Evolutionary conservation across 1,140 invertebrate genomes (phyloP), one percentile per base, ranked within the genome.

Genomic region (Rhyacophila brunnea): DNA sequence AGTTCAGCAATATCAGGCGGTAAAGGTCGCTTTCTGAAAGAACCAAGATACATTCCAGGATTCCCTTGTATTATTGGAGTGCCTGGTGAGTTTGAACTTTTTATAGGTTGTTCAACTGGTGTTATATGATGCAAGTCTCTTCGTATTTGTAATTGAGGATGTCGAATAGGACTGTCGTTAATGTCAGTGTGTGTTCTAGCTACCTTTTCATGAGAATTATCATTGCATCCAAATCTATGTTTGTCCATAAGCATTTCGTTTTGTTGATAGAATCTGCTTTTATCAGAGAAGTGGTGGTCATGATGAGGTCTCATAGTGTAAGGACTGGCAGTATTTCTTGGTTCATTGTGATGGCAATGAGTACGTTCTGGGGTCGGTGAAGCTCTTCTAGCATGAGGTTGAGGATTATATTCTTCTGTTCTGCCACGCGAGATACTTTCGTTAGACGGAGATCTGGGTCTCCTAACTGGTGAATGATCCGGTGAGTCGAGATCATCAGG

Each of bases 251-350:
- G 34, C 10, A 67, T 65, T 64, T 20, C 47, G 44, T 57, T 62
- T 60, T 44, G 52, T 64, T 13, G 62, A 59, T 45, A 65, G 67
- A 72, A 60, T 53, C 71, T 68, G 66, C 73, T 66, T 67, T 74
- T 70, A 59, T 78, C 71, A 68, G 74, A 45, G 70, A 77, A 60
- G 63, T 78, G 72, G 0, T 84, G 84, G 67, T 75, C 53, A 71
- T 79, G 61, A 62, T 78, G 74, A 0, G 85, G 85, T 14, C 85
- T 74, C 85, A 87, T 87, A 4, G 85, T 86, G 60, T 87, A 87
- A 1, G 83, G 83, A 55, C 81, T 83, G 6, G 81, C 78, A 34
- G 80, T 79, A 10, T 77, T 75, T 66, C 76, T 73, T 0, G 78
- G 77, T 61, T 83, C 81, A 66, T 83, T 82, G 32, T 83, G 81